These are phyloP conservation scores for Tympanuchus pallidicinctus DNA, from an alignment of 2,113 vertebrate genomes.

Conservation along the genomic window DNA sequence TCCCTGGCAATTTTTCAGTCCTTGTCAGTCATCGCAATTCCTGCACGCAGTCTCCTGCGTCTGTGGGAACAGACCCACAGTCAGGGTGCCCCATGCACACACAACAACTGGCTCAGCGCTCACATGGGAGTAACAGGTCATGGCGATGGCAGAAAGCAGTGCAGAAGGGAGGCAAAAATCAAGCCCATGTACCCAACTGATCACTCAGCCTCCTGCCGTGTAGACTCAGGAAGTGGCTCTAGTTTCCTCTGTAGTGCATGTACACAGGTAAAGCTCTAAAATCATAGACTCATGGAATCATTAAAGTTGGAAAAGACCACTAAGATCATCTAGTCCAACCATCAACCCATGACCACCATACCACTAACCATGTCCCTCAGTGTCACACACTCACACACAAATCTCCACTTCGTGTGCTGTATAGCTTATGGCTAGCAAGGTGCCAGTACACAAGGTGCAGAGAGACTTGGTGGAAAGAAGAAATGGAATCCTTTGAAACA, in stretches of 20 bases:
- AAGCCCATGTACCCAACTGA: not conserved
- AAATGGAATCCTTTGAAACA: not conserved
- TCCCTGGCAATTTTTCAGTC: slow-evolving; percentile 29
- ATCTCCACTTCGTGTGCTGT: not conserved
- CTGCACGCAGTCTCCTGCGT: not conserved
- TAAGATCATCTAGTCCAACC: too few relatives aligned
- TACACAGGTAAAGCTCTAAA: not conserved
- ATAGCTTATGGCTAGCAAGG: not conserved
- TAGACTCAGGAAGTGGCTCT: not conserved
- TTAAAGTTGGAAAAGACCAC: too few relatives aligned
- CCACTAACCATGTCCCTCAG: too few relatives aligned
- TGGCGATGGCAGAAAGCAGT: not conserved
- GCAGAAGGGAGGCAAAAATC: not conserved
- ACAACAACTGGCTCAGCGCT: accelerated
- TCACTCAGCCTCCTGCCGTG: not conserved
- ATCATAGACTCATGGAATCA: too few relatives aligned
- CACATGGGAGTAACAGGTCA: not conserved
- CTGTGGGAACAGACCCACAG: not conserved
- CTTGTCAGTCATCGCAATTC: slow-evolving; percentile 29
- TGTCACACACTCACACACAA: too few relatives aligned
- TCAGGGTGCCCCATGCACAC: not conserved
- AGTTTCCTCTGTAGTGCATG: accelerated
- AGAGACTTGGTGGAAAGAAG: not conserved
- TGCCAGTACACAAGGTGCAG: not conserved
- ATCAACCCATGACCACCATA: too few relatives aligned